These are phyloP conservation scores for Hoplostethus atlanticus DNA, from an alignment of 2,797 vertebrate species.

Conservation along the genomic window DNA sequence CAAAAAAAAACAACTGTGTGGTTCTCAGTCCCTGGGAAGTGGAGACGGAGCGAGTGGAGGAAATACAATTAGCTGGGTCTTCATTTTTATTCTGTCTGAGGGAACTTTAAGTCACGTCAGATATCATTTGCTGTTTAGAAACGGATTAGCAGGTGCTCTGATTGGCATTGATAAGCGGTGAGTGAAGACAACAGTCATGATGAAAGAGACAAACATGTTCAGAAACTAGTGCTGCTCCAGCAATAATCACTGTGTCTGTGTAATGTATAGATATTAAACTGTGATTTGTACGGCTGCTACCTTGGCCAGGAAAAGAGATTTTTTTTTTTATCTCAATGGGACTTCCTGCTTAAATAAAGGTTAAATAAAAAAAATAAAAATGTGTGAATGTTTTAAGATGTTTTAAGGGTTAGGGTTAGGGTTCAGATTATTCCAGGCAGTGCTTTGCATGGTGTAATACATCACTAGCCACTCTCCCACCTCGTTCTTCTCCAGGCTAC, in stretches of 20 bases:
- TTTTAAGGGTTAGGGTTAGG: too few species aligned
- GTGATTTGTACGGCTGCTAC: not conserved
- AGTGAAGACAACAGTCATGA: slow-evolving; percentile 25
- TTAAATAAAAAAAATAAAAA: too few species aligned
- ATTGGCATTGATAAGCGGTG: slow-evolving; percentile 4
- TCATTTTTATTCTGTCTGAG: slow-evolving; percentile 36
- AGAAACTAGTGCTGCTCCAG: not conserved
- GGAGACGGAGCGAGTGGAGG: slow-evolving; percentile 25
- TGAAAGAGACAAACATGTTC: slow-evolving; percentile 20
- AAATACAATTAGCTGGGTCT: slow-evolving; percentile 23
- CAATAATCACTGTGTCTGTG: slow-evolving; percentile 4
- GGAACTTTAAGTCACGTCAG: slow-evolving; percentile 8
- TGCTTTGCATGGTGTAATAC: not conserved
- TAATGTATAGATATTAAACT: not conserved
- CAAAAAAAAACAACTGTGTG: slow-evolving; percentile 15
- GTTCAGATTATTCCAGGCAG: not conserved
- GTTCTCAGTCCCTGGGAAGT: slow-evolving; percentile 49
- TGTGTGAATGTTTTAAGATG: not conserved
- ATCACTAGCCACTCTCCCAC: slow-evolving; percentile 70
- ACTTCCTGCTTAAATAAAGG: not conserved
- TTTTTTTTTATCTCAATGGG: not conserved
- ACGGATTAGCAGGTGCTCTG: slow-evolving; percentile 28
- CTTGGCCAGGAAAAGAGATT: too few species aligned
- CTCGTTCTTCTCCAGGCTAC: slow-evolving; percentile 99
- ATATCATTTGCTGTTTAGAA: slow-evolving; percentile 31